Evolutionary conservation across 2,113 vertebrate genomes (phyloP), one percentile per base, ranked within the genome.

Genomic region (Melospiza melodia): DNA sequence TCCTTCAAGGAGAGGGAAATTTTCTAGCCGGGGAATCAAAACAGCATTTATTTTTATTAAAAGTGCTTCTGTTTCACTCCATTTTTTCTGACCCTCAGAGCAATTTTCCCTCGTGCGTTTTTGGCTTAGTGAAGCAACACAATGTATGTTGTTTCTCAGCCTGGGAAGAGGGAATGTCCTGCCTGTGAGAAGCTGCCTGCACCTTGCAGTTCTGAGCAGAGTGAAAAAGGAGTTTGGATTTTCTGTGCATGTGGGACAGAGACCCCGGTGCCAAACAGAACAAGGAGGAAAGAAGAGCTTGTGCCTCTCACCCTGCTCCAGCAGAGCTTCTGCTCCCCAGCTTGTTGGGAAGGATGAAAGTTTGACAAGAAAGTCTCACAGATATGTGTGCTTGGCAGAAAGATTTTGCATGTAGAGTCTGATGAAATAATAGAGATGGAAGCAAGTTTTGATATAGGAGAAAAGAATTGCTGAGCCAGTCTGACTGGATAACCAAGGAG

Each of bases 11-110:
- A 83, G 43, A 52, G 73, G 78, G 88, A 31, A 20, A 48, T 62
- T 77, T 84, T 90, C 84, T 94, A 52, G 41, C 0, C 0, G 0
- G 35, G 59, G 35, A 88, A 83, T 85, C 35, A 88, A 87, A 84
- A 24, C 63, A 88, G 71, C 33, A 39, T 87, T 94, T 86, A 11
- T 75, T 96, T 94, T 87, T 85, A 33, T 69, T 94, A 44, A 28
- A 85, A 90, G 78, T 74, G 75, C 71, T 96, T 87, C 63, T 94
- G 78, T 94, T 95, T 80, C 63, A 18, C 63, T 76, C 9, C 1
- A 5, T 55, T 37, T 61, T 79, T 80, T 33, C 62, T 85, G 74
- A 57, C 46, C 31, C 49, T 43, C n/a, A 46, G 65, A 74, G 23
- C 27, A 18, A 18, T 86, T 71, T 52, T 84, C 30, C 20, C 14